phyloP scores from a whole-genome alignment of 2,113 vertebrate species.

The Megaleporinus macrocephalus region DNA sequence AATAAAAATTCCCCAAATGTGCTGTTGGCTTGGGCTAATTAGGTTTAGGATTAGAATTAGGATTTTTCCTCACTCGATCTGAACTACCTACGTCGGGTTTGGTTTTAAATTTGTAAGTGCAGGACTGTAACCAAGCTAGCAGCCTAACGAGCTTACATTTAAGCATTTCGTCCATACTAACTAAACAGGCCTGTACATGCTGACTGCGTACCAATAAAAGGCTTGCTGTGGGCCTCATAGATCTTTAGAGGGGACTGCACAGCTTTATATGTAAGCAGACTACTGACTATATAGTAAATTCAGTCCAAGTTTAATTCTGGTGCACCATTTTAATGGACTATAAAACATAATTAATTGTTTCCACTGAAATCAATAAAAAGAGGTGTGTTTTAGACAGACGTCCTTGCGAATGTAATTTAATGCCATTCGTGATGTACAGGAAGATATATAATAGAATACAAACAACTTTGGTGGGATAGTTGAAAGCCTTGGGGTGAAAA shows the following conservation, averaged over 20 bases:
- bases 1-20: too few relatives aligned
- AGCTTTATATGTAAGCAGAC: too few relatives aligned
- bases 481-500: background rate
- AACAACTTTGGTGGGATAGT: background rate
- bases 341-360: background rate
- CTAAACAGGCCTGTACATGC: background rate
- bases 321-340: too few relatives aligned
- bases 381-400: background rate
- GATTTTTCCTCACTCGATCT: too few relatives aligned
- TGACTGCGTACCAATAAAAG: background rate
- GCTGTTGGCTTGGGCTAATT: too few relatives aligned
- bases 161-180: background rate
- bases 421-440: background rate
- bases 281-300: too few relatives aligned
- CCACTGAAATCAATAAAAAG: background rate
- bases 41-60: too few relatives aligned
- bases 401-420: background rate
- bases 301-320: too few relatives aligned
- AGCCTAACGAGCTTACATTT: background rate
- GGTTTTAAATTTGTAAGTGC: too few relatives aligned
- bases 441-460: background rate
- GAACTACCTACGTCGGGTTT: too few relatives aligned
- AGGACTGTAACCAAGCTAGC: too few relatives aligned
- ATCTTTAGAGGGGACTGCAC: too few relatives aligned
- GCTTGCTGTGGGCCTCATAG: background rate